phyloP scores from a whole-genome alignment of 2,113 vertebrate species.

The Antechinus stuartii region DNA sequence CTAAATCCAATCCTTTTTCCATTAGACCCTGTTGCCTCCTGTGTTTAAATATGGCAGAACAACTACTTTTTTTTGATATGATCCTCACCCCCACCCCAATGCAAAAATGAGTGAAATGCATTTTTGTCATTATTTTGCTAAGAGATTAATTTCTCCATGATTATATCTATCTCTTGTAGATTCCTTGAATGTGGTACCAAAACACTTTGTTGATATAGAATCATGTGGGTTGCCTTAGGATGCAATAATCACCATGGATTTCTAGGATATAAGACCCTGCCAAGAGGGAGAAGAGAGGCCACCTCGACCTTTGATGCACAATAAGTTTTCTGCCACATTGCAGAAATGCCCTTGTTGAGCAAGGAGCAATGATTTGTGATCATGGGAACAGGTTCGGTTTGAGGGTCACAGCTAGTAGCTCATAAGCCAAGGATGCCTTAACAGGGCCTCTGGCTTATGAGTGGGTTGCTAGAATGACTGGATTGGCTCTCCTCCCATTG shows the following conservation, averaged over 20 bases:
- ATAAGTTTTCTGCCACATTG: too few species aligned
- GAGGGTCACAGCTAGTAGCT: too few species aligned
- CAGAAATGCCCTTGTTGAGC: too few species aligned
- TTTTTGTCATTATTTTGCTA: neutral
- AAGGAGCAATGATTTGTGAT: too few species aligned
- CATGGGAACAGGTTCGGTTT: too few species aligned
- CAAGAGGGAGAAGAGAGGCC: too few species aligned
- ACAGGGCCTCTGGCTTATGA: too few species aligned
- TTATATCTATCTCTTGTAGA: neutral
- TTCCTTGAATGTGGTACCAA: neutral
- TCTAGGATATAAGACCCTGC: too few species aligned
- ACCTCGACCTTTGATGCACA: too few species aligned
- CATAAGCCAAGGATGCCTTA: too few species aligned
- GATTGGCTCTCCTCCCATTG: too few species aligned
- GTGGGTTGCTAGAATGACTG: too few species aligned
- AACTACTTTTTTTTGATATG: neutral
- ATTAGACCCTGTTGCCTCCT: neutral
- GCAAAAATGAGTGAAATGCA: neutral
- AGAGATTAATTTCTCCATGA: neutral
- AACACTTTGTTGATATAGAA: neutral
- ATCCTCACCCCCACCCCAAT: neutral
- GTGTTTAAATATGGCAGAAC: neutral
- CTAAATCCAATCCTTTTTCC: neutral
- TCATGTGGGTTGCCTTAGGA: neutral
- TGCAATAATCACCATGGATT: neutral